A percentile compares a stretch with the other conserved stretches of the same genome.
phyloP scores from a whole-genome alignment of 2,113 vertebrate genomes.

The Trachemys scripta region DNA sequence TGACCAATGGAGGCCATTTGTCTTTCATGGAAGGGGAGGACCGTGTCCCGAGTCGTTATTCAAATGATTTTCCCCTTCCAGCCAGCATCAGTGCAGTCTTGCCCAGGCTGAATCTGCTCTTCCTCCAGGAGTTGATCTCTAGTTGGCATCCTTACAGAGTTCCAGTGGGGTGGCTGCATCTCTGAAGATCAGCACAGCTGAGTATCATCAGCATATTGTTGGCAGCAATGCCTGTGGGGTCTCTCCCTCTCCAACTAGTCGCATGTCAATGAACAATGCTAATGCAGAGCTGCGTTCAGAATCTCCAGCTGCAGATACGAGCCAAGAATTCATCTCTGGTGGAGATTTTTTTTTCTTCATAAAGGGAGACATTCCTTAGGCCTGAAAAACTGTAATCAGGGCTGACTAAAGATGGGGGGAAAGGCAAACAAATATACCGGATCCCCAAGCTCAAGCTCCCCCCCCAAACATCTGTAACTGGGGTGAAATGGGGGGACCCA shows the following conservation, averaged over 20 bases:
- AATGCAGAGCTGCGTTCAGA: conserved; percentile 25
- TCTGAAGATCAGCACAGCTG: neutral
- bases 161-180: neutral
- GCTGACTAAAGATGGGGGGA: neutral
- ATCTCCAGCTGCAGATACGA: neutral
- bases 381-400: neutral
- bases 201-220: conserved; percentile 49
- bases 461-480: neutral
- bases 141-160: conserved; percentile 22
- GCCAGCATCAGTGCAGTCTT: neutral
- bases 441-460: neutral
- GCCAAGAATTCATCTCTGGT: neutral
- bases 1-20: neutral
- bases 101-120: neutral
- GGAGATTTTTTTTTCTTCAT: neutral
- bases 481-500: neutral
- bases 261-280: conserved; percentile 15
- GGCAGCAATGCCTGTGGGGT: neutral
- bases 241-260: conserved; percentile 31
- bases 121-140: neutral
- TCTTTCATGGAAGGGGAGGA: neutral
- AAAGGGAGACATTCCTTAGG: neutral
- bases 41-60: neutral
- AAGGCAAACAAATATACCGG: neutral
- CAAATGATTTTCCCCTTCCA: neutral